These are phyloP conservation scores for Mus spretus DNA, from an alignment of 2,797 vertebrate species.

Conservation along the genomic window DNA sequence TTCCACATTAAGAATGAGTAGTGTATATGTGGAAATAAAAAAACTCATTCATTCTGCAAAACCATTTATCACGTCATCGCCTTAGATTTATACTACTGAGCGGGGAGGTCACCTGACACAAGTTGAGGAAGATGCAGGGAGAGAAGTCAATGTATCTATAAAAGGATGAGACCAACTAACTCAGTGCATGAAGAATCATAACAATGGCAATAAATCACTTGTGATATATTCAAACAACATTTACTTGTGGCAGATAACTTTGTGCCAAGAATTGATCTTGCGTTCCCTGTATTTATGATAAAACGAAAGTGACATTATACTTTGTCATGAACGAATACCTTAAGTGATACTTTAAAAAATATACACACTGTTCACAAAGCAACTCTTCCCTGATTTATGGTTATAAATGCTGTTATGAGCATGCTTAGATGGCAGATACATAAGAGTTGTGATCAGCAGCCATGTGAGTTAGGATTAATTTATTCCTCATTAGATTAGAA, in stretches of 20 bases:
- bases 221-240: conserved; percentile 85
- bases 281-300: conserved; percentile 87
- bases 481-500: neutral
- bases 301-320: conserved; percentile 87
- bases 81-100: conserved; percentile 50
- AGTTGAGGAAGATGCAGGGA: conserved; percentile 23
- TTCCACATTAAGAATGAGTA: neutral
- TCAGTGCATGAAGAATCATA: conserved; percentile 63
- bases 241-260: conserved; percentile 84
- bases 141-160: conserved; percentile 54
- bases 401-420: conserved; percentile 60
- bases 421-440: neutral
- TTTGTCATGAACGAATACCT: conserved; percentile 85
- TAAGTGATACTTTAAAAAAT: conserved; percentile 86
- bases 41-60: conserved; percentile 15
- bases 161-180: conserved; percentile 77
- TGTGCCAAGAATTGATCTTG: conserved; percentile 85
- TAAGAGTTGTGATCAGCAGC: conserved; percentile 21
- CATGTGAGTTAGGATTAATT: neutral
- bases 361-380: conserved; percentile 83
- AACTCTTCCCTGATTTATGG: conserved; percentile 83
- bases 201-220: conserved; percentile 83
- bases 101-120: neutral
- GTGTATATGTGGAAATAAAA: conserved; percentile 10
- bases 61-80: neutral